A percentile compares a stretch with the other conserved stretches of the same genome.
Evolutionary conservation across 2,888 invertebrate species (phyloP).

Genomic region (Trachelus troglodyta): DNA sequence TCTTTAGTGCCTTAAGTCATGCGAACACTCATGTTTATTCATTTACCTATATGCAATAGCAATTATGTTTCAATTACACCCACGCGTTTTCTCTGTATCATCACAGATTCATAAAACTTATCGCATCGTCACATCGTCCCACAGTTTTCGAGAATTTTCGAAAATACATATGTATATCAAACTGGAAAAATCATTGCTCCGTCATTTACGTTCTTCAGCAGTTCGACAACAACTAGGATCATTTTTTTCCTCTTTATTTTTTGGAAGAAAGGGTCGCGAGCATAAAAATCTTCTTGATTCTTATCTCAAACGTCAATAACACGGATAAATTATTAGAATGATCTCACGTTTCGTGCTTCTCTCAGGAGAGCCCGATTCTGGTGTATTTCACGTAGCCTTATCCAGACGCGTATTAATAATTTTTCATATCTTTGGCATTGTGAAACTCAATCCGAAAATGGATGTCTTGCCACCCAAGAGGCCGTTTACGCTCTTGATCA

Average conservation of each 20-base stretch:
- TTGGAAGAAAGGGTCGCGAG: background rate
- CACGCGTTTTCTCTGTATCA: background rate
- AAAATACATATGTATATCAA: background rate
- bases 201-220: background rate
- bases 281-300: background rate
- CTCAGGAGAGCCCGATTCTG: background rate
- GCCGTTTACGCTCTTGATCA: constrained; percentile 42
- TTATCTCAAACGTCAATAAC: background rate
- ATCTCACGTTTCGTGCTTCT: background rate
- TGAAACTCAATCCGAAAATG: constrained; percentile 43
- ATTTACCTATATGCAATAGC: constrained; percentile 11
- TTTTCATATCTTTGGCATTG: constrained; percentile 22
- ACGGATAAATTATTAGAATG: background rate
- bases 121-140: background rate
- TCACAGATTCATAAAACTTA: background rate
- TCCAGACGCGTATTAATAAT: background rate
- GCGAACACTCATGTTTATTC: constrained; percentile 46
- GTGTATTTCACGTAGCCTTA: background rate
- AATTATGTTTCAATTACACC: background rate
- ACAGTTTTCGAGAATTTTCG: background rate
- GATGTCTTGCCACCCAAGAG: constrained; percentile 40
- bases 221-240: background rate
- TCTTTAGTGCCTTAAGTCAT: constrained; percentile 61
- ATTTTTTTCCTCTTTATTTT: background rate
- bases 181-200: background rate